Percentiles rank a stretch among this genome's conserved stretches.
These are phyloP conservation scores for Saccopteryx bilineata DNA, from an alignment of 2,113 vertebrate species.

Conservation along the genomic window DNA sequence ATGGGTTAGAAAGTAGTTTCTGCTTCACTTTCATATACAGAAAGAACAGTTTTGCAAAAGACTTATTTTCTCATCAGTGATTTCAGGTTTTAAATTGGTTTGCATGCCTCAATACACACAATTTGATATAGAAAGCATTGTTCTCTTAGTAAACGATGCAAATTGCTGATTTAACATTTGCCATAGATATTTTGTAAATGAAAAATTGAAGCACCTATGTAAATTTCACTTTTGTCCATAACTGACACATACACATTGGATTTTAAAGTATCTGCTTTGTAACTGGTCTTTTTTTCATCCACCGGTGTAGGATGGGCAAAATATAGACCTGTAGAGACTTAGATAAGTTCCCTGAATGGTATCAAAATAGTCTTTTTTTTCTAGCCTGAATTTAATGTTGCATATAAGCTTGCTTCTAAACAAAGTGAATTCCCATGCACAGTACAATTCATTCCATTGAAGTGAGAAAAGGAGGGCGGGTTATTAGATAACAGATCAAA, in stretches of 20 bases:
- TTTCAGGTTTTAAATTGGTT: slow-evolving; percentile 22
- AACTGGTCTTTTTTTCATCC: neutral
- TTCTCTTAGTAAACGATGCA: neutral
- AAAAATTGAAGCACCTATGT: neutral
- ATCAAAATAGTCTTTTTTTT: neutral
- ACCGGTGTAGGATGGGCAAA: neutral
- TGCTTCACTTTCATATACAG: neutral
- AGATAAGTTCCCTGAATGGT: neutral
- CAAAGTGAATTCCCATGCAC: neutral
- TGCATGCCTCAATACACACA: neutral
- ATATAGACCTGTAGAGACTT: neutral
- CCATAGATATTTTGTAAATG: neutral
- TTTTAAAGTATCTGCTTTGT: neutral
- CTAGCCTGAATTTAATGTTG: neutral
- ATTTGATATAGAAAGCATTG: neutral
- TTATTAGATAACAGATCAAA: neutral
- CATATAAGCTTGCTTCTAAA: neutral
- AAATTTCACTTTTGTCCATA: neutral
- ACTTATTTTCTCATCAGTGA: neutral
- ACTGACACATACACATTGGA: neutral
- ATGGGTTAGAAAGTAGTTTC: neutral
- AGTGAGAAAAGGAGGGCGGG: neutral
- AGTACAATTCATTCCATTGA: neutral
- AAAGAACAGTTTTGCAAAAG: neutral
- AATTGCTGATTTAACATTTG: neutral